Base-by-base conservation (phyloP, 2,797 vertebrate genomes). In the Thalassophryne amazonica region DNA sequence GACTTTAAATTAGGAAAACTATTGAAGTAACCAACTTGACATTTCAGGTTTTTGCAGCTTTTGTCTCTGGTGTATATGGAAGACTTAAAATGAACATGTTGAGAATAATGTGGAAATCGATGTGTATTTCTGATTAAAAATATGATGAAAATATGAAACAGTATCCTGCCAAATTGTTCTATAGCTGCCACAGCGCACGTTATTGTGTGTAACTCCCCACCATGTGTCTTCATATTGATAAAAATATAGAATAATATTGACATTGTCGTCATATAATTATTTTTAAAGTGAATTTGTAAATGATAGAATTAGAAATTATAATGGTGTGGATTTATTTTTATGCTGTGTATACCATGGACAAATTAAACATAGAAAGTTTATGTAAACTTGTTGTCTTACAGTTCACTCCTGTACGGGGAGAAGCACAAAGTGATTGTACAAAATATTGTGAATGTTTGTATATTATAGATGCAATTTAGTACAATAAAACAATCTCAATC, bases 401-500 rank as follows among this genome's bases (percentile, higher is more conserved):
- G 72, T 83, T 85, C 56, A 66, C 79, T 83, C 84, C 78, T 69
- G 52, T 56, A 48, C 14, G 23, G 52, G 78, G 70, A 86, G 70
- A 83, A 84, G 84, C 82, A 83, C 88, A 85, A 89, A 85, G 83
- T 90, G 83, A 88, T 80, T 88, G 87, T 89, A 89, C 75, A 86
- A 84, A 82, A 76, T 85, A 84, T 86, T 88, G 86, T 91, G 85
- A 88, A 88, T 87, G 88, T 86, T 86, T 86, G 85, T 85, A 84
- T 72, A 88, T 88, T 89, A 88, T 86, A 87, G 83, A 89, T 86
- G 80, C 72, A 84, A 81, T 90, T 90, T 90, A 86, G 83, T 80
- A 84, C 67, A 86, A 85, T 87, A 85, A 87, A 81, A n/a, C n/a
- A 86, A 84, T 71, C 65, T 69, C 76, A 81, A 70, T 73, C 68